These are phyloP conservation scores for Melanotaenia maccullochi DNA, from an alignment of 2,797 vertebrate species.

Conservation along the genomic window DNA sequence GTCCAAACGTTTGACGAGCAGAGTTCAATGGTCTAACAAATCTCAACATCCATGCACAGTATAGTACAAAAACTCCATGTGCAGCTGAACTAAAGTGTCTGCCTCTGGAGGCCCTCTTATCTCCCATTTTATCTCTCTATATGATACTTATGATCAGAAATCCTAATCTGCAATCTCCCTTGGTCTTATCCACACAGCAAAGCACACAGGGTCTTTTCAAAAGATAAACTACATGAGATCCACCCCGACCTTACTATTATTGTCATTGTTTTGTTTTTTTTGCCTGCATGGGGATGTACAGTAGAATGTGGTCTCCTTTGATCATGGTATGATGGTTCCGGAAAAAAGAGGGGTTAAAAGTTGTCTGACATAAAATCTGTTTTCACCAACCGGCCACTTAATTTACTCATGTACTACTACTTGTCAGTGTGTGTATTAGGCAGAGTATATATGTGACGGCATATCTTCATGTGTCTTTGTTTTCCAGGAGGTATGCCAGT, in stretches of 20 bases:
- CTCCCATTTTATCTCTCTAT: background rate
- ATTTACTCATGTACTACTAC: background rate
- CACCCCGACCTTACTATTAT: background rate
- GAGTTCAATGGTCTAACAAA: background rate
- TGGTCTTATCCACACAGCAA: background rate
- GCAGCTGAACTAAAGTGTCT: background rate
- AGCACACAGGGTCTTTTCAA: background rate
- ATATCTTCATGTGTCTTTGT: slow-evolving; percentile 33
- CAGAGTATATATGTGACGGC: slow-evolving; percentile 39
- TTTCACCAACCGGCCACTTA: background rate
- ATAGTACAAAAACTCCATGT: background rate
- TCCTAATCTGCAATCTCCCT: background rate
- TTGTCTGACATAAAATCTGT: background rate
- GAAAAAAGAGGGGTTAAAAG: background rate
- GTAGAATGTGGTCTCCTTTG: background rate
- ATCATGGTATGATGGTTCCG: background rate
- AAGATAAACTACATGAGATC: background rate
- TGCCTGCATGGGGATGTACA: background rate
- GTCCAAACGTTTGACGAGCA: background rate
- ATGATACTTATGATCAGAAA: background rate
- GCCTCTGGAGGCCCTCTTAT: background rate
- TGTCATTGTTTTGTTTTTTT: background rate
- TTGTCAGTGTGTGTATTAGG: background rate
- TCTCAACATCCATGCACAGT: background rate
- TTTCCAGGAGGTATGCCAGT: slow-evolving; percentile 93